Conservation (phyloP, 2,797 vertebrate species). For the Amazonetta brasiliensis region DNA sequence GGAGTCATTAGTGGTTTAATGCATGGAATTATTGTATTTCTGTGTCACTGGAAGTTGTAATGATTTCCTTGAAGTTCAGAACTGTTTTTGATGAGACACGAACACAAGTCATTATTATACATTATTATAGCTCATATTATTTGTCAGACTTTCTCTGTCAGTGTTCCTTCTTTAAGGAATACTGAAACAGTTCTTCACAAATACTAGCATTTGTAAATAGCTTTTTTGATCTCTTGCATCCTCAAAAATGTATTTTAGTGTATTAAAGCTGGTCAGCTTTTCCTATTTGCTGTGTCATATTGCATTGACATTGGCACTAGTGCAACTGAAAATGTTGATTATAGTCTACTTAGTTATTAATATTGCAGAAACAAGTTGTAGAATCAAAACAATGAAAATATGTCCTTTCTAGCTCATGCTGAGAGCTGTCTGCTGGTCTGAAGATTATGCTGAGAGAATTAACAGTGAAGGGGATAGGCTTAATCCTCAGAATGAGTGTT, state of each 20-base stretch:
- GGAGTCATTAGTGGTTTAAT: not conserved
- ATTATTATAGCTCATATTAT: not conserved
- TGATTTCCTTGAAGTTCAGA: not conserved
- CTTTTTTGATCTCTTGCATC: not conserved
- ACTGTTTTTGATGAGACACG: not conserved
- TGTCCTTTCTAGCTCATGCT: not conserved
- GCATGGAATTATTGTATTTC: not conserved
- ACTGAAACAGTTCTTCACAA: not conserved
- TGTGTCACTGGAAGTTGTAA: not conserved
- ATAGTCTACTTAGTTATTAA: not conserved
- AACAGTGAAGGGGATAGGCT: not conserved
- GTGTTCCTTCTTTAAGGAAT: not conserved
- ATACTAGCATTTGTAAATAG: not conserved
- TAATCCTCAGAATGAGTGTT: accelerated
- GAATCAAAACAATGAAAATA: not conserved
- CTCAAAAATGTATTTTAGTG: not conserved
- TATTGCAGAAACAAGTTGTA: not conserved
- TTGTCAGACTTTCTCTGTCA: not conserved
- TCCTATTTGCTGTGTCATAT: not conserved
- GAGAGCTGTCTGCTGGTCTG: not conserved
- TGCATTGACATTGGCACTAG: not conserved
- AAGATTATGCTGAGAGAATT: not conserved
- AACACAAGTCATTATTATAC: not conserved
- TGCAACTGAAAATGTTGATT: not conserved
- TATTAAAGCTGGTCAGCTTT: not conserved